Evolutionary conservation across 2,113 vertebrate species (phyloP).

Genomic region (Triplophysa siluroides): DNA sequence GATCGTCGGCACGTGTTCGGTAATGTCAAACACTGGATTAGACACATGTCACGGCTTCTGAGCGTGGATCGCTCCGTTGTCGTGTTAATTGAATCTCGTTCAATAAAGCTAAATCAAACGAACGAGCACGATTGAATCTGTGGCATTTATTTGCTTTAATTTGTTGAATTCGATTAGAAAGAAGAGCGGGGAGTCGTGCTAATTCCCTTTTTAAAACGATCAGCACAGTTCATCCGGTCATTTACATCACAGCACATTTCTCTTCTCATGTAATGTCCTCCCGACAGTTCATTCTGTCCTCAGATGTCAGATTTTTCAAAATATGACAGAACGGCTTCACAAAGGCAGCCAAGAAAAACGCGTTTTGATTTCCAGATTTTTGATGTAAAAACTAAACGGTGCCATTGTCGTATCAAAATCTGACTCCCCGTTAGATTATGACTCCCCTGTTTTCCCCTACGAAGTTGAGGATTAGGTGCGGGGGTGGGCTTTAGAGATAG

Average conservation of each 20-base stretch:
- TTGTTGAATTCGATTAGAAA: conserved; percentile 63
- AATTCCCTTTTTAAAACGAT: conserved; percentile 62
- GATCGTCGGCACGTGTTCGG: background rate
- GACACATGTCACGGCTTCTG: conserved; percentile 1
- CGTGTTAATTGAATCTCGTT: conserved; percentile 71
- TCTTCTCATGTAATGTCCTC: conserved; percentile 5
- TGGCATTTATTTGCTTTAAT: conserved; percentile 65
- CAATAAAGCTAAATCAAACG: conserved; percentile 71
- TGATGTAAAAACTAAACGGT: too few relatives aligned
- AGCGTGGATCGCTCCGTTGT: conserved; percentile 37
- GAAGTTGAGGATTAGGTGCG: too few relatives aligned
- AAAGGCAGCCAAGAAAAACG: too few relatives aligned
- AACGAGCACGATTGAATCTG: conserved; percentile 63
- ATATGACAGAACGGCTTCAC: too few relatives aligned
- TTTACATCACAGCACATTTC: background rate
- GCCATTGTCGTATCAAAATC: too few relatives aligned
- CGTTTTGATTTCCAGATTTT: too few relatives aligned
- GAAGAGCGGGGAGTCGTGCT: conserved; percentile 63
- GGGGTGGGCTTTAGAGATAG: too few relatives aligned
- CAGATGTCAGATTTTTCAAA: too few relatives aligned
- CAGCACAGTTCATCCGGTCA: conserved; percentile 60
- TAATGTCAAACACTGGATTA: background rate
- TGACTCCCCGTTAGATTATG: too few relatives aligned
- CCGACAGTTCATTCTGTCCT: background rate
- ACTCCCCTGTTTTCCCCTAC: too few relatives aligned